Percentiles rank a stretch among this genome's conserved stretches.
These are phyloP conservation scores for Apoderus coryli DNA, from an alignment of 2,888 invertebrate genomes.

Conservation along the genomic window DNA sequence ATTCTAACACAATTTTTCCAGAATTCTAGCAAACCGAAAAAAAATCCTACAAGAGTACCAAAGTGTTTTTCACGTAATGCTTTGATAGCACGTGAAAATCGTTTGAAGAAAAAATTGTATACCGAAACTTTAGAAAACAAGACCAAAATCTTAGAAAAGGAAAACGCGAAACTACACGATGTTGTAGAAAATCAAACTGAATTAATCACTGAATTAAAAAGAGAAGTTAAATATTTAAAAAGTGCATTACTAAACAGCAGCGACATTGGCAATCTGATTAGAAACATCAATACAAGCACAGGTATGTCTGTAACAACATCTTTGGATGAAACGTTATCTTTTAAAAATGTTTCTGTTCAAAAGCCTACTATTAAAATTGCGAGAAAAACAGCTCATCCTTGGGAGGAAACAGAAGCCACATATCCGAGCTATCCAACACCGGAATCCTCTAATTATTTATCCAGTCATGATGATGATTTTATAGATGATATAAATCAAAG, in stretches of 20 bases:
- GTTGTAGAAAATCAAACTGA: constrained; percentile 35
- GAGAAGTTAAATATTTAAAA: constrained; percentile 40
- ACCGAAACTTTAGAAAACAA: constrained; percentile 40
- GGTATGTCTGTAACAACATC: constrained; percentile 29
- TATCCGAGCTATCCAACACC: constrained; percentile 17
- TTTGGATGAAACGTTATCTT: constrained; percentile 23
- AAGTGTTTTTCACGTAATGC: constrained; percentile 41
- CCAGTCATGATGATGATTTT: constrained; percentile 16
- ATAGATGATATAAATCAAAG: constrained; percentile 17
- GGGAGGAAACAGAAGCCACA: constrained; percentile 14
- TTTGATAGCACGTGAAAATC: constrained; percentile 45
- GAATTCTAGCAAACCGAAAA: constrained; percentile 11
- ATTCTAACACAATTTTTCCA: constrained; percentile 3
- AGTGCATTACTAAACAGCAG: constrained; percentile 39
- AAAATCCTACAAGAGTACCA: constrained; percentile 24
- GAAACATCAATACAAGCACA: constrained; percentile 31
- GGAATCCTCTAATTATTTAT: constrained; percentile 14
- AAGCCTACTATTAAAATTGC: constrained; percentile 17
- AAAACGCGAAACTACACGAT: constrained; percentile 35
- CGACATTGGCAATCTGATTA: constrained; percentile 36
- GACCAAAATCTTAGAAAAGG: constrained; percentile 30
- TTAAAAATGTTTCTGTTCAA: constrained; percentile 20
- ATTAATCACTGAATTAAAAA: constrained; percentile 34
- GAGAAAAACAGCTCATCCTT: constrained; percentile 21
- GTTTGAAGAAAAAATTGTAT: constrained; percentile 45